A percentile compares a stretch with the other conserved stretches of the same genome.
phyloP scores from a whole-genome alignment of 2,797 vertebrate species.

The Ctenopoma multispine region DNA sequence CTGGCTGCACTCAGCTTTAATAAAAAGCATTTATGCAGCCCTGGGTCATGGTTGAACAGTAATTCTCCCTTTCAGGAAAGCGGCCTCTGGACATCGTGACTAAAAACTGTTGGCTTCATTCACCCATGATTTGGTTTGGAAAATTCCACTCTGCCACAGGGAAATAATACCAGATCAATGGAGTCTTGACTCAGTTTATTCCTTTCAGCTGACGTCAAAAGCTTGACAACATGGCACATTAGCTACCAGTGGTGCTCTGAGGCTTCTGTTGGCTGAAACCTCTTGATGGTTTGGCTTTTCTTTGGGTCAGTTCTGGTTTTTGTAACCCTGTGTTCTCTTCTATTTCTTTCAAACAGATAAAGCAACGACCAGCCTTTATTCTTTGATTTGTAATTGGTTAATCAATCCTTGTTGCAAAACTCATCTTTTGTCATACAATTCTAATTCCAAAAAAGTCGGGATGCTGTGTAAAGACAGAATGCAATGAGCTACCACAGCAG shows the following conservation, averaged over 20 bases:
- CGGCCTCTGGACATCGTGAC: constrained; percentile 26
- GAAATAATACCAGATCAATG: constrained; percentile 43
- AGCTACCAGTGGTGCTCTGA: constrained; percentile 19
- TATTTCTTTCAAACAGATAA: background rate
- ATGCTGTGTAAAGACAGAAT: too few relatives aligned
- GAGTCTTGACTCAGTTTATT: constrained; percentile 32
- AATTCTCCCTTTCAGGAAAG: constrained; percentile 24
- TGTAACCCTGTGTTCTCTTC: constrained; percentile 1
- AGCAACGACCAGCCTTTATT: background rate
- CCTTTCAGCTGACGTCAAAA: constrained; percentile 36
- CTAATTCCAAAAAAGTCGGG: too few relatives aligned
- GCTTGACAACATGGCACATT: constrained; percentile 44
- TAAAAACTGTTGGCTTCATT: constrained; percentile 37
- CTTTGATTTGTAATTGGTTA: too few relatives aligned
- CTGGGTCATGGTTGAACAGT: constrained; percentile 21
- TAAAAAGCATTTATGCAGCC: constrained; percentile 35
- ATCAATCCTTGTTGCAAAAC: too few relatives aligned
- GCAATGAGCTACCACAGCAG: too few relatives aligned
- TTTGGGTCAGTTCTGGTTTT: background rate
- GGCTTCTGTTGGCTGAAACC: constrained; percentile 18
- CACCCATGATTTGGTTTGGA: constrained; percentile 41
- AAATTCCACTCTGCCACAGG: constrained; percentile 44
- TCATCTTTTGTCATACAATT: too few relatives aligned
- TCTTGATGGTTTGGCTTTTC: constrained; percentile 6
- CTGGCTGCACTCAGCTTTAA: constrained; percentile 27